Base-by-base conservation (phyloP, 2,888 invertebrate genomes). In the Notodonta ziczac region DNA sequence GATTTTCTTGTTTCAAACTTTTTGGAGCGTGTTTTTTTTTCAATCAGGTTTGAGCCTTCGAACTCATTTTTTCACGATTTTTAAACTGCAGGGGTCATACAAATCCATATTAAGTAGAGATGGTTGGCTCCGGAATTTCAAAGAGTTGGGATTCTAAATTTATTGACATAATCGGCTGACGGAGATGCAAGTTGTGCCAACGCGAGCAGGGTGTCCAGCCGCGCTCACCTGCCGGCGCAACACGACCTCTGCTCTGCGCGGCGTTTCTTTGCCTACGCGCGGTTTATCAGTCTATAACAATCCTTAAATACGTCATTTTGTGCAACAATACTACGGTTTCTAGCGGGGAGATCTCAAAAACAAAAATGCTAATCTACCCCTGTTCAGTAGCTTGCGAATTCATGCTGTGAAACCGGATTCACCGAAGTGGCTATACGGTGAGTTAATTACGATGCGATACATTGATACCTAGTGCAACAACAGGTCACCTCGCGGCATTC, bases 381-480 rank as follows among this genome's bases (percentile, higher is more conserved):
- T 3, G 44, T 12, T 12, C 48, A 14, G n/a, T 5, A 7, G 14
- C 14, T 50, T 16, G 50, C 10, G 50, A 50, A 7, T 50, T 9
- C 16, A 9, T 16, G 50, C 16, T 16, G 50, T 16, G 5, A 50
- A 16, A 16, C 50, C 16, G 16, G 16, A 9, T 9, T 50, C 50
- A 0, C 9, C 50, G 16, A 8, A 0, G 9, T 16, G 50, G 50
- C 50, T 7, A 8, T 8, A n/a, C 16, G 50, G n/a, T 10, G 50
- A 16, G 50, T 50, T 50, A 9, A 50, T 50, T 50, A 50, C 16
- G 50, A 50, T 50, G 50, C 50, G 50, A 50, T 16, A 8, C 14
- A 16, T 16, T 35, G 7, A 35, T 35, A 35, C 6, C 5, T 50
- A 50, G 50, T 16, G 50, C 16, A 16, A 50, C 16, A 50, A 50